Base-by-base conservation (phyloP, 2,888 invertebrate species). In the Callinectes sapidus region DNA sequence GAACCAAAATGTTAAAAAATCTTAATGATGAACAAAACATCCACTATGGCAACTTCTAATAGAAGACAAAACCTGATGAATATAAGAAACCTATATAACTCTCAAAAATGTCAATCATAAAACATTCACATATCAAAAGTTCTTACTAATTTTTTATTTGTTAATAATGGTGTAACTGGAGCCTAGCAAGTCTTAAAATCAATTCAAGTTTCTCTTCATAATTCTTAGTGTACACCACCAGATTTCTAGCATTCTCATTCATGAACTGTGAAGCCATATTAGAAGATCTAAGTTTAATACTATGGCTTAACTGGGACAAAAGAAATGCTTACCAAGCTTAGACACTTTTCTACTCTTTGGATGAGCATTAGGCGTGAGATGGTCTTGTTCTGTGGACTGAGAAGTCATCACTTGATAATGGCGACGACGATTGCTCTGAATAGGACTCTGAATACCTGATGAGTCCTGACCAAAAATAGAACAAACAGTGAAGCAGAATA, bases 391-490 rank as follows among this genome's bases (percentile, higher is more conserved):
- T 48, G 88, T 32, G 10, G 88, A 91, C 35, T 87, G 86, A 54
- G 91, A 42, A 28, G 39, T 86, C 90, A 90, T 71, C 66, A 91
- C 77, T 42, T 71, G 94, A 54, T 54, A 85, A 89, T 90, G 92
- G 42, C 92, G 93, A 39, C 94, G 90, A 61, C 94, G 92, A 23
- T 92, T 48, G 2, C 93, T 94, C 23, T 93, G 92, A 18, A 89
- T 92, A 3, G 94, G 93, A 86, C 94, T 94, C 77, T 92, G 93
- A 6, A 93, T 89, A n/a, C 92, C 91, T 18, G 93, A 92, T 10
- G 92, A 94, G 48, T 94, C 94, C 93, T 94, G 61, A 71, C 28
- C 71, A 48, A 32, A 28, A 18, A 35, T 61, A 18, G n/a, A 39
- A 66, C n/a, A 87, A 85, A 0, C 32, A 85, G 14, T n/a, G 2